Percentiles rank a stretch among this genome's conserved stretches.
These are phyloP conservation scores for Macquaria australasica DNA, from an alignment of 2,113 vertebrate species.

Conservation along the genomic window DNA sequence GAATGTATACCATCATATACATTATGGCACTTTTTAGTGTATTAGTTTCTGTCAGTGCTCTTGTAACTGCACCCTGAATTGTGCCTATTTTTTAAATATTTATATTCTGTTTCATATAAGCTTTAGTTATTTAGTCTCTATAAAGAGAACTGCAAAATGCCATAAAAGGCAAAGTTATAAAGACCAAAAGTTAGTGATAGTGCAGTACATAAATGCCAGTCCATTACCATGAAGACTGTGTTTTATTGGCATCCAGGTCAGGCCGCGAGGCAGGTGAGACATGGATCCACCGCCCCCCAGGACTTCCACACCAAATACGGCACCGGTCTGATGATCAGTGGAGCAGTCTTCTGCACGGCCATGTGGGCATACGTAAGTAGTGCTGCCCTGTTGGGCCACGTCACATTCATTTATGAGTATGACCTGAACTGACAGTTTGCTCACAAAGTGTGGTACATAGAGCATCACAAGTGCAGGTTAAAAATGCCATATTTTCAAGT, in stretches of 20 bases:
- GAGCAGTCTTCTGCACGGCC: slow-evolving; percentile 71
- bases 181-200: not conserved
- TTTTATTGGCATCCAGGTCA: slow-evolving; percentile 68
- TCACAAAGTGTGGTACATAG: not conserved
- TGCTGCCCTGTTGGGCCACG: fast-evolving
- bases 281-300: slow-evolving; percentile 47
- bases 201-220: too few relatives aligned
- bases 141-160: not conserved
- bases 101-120: not conserved
- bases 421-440: not conserved
- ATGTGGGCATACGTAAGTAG: slow-evolving; percentile 84
- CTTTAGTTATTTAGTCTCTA: too few relatives aligned
- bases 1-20: too few relatives aligned
- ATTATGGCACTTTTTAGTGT: not conserved
- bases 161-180: not conserved
- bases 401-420: not conserved
- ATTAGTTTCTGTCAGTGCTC: not conserved
- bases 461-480: not conserved
- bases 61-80: not conserved
- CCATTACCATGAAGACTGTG: not conserved
- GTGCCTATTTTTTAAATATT: not conserved
- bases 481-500: not conserved
- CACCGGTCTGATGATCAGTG: slow-evolving; percentile 59
- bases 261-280: slow-evolving; percentile 77
- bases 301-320: slow-evolving; percentile 84